These are phyloP conservation scores for Sminthurides bifidus DNA, from an alignment of 1,140 invertebrate species.

Conservation along the genomic window DNA sequence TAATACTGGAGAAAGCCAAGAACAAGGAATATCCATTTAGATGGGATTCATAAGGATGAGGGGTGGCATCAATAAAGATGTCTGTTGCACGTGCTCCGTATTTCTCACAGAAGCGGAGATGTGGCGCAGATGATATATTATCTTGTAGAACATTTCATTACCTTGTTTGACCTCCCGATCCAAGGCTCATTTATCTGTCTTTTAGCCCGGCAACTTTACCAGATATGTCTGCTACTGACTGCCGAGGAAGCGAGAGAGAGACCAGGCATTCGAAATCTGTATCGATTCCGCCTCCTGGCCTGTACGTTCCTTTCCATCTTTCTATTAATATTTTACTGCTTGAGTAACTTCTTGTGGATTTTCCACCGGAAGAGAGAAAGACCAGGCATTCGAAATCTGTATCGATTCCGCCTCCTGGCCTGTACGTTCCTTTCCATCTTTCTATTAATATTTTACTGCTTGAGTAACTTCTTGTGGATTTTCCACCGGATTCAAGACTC, in stretches of 20 bases:
- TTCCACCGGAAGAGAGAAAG: no score
- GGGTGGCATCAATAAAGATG: slow-evolving; percentile 32
- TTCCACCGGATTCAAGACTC: slow-evolving; percentile 19
- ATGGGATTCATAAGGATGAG: slow-evolving; percentile 25
- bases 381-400: no score
- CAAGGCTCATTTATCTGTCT: slow-evolving; percentile 28
- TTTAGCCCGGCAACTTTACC: no score
- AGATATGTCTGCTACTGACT: slow-evolving; percentile 32
- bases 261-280: no score
- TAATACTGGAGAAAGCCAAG: not conserved
- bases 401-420: not conserved
- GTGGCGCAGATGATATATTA: slow-evolving; percentile 27
- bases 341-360: not conserved
- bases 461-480: not conserved
- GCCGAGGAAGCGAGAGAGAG: no score
- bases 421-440: not conserved
- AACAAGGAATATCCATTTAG: slow-evolving; percentile 13
- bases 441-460: not conserved
- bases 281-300: not conserved
- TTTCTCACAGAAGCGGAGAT: not conserved
- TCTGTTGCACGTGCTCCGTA: slow-evolving; percentile 29
- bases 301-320: not conserved
- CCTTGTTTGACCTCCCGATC: slow-evolving; percentile 27
- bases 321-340: not conserved
- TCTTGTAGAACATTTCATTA: slow-evolving; percentile 31